Conservation (phyloP, 2,113 vertebrate genomes). For the Oryctolagus cuniculus region mOryCun1.1 NC_091432.1:215637001-215637500, state of each 20-base stretch:
- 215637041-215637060: not conserved
- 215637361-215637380: not conserved
- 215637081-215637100: not conserved
- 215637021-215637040: no score
- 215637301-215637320: not conserved
- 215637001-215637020: no score
- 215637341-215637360: not conserved
- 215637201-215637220: not conserved
- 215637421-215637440: not conserved
- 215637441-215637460: not conserved
- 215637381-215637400: not conserved
- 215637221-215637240: not conserved
- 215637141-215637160: not conserved
- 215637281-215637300: not conserved
- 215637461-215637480: not conserved
- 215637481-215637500: not conserved
- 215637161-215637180: slow-evolving; percentile 18
- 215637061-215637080: not conserved
- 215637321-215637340: not conserved
- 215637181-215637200: not conserved
- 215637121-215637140: not conserved
- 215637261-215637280: not conserved
- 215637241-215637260: not conserved
- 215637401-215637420: not conserved
- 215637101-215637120: not conserved